Base-by-base conservation (phyloP, 2,797 vertebrate species). In the Liasis olivaceus region DNA sequence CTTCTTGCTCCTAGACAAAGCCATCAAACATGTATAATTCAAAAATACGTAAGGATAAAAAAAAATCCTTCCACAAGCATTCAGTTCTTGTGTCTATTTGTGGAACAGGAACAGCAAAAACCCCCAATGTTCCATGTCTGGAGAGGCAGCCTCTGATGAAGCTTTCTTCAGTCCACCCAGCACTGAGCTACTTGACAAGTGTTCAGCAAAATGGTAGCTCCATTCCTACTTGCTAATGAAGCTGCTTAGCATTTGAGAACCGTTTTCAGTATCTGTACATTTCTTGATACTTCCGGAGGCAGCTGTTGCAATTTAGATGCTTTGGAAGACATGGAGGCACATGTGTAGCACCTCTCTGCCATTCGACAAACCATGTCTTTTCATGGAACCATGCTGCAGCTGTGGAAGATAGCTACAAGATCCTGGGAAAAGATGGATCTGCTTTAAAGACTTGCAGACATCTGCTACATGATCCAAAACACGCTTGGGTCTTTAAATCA, bases 1-100 rank as follows among this genome's bases (percentile, higher is more conserved):
- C 13, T 58, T 91, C 56, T 81, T n/a, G 26, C 26, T 90, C 15
- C 85, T 94, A 54, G 59, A 93, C 92, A 94, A 93, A 93, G 26
- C 4, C 64, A 93, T 15, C 56, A 72, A 87, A 90, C 42, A 69
- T 0, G 26, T 0, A 28, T 72, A 24, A 92, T 31, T 58, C n/a
- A 88, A 24, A 24, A 92, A 15, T n/a, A 13, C 0, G 4, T 5
- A 94, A 64, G 87, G 22, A 91, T 58, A 85, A 92, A 91, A 24
- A 91, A 77, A 17, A 20, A 89, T 88, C 63, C 6, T 87, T 20
- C 91, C 92, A 77, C 91, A 94, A 89, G n/a, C 77, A 93, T 26
- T 1, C 9, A 0, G 12, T 91, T 8, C 69, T 63, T 66, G 62
- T 54, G 85, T 85, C 54, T 87, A 62, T 51, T 63, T 90, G 77